Percentiles rank a stretch among this genome's conserved stretches.
Conservation (phyloP, 2,888 invertebrate species). For the Halictus quadricinctus region DNA sequence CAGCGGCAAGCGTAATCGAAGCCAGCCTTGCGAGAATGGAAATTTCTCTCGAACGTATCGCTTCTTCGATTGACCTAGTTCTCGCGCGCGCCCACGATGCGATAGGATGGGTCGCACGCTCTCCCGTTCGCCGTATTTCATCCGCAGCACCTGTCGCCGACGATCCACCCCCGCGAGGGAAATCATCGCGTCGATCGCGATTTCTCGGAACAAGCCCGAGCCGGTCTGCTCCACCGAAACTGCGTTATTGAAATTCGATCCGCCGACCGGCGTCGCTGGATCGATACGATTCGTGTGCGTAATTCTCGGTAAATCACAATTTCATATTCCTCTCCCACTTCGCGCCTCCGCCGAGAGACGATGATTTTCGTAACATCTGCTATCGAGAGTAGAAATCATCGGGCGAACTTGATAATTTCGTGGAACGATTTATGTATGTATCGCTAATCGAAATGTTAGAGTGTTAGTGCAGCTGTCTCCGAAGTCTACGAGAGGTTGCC, state of each 20-base stretch:
- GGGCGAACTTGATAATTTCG: neutral
- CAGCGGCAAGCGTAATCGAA: conserved; percentile 52
- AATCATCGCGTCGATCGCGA: conserved; percentile 9
- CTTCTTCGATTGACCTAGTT: conserved; percentile 68
- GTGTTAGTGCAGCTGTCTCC: neutral
- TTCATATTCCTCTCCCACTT: neutral
- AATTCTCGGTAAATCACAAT: neutral
- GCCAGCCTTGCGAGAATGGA: conserved; percentile 63
- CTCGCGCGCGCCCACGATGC: neutral
- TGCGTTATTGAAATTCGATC: conserved; percentile 1
- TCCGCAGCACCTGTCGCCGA: neutral
- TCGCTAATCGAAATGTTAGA: neutral
- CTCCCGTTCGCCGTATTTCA: conserved; percentile 2
- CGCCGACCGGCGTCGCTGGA: no score
- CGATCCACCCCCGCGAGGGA: neutral
- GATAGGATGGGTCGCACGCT: neutral
- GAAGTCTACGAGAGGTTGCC: no score
- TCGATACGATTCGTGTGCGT: neutral
- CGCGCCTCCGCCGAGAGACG: neutral
- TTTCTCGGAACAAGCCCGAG: neutral
- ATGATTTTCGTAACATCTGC: neutral
- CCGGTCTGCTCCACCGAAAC: neutral
- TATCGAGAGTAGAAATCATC: neutral
- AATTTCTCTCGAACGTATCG: conserved; percentile 62
- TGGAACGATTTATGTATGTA: neutral